A percentile compares a stretch with the other conserved stretches of the same genome.
Evolutionary conservation across 2,888 invertebrate genomes (phyloP).

Genomic region (Drosophila pseudotalamancana): DNA sequence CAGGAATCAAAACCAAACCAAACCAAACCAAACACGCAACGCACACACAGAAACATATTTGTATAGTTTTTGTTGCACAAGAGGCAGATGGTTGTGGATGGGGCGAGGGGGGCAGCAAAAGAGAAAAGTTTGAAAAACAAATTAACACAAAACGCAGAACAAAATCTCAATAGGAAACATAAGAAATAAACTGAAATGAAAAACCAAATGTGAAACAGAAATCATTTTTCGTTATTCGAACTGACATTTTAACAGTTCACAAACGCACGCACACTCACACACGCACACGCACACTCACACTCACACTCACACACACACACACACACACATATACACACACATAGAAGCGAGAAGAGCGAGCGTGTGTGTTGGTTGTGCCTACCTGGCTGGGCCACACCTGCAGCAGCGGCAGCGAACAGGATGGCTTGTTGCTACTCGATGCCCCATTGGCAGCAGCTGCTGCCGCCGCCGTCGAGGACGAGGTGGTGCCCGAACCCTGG

Average conservation of each 20-base stretch:
- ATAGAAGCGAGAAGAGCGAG: constrained; percentile 3
- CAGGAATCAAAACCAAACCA: constrained; percentile 63
- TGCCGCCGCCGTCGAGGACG: constrained; percentile 51
- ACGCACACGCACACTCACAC: constrained; percentile 12
- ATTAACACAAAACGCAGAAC: constrained; percentile 67
- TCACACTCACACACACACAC: constrained; percentile 2
- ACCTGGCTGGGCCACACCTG: constrained; percentile 89
- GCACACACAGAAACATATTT: constrained; percentile 66
- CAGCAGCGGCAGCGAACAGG: constrained; percentile 86
- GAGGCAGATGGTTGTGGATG: constrained; percentile 29
- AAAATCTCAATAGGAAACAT: constrained; percentile 32
- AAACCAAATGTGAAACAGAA: constrained; percentile 24
- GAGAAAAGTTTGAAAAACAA: constrained; percentile 66
- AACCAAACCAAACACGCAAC: constrained; percentile 70
- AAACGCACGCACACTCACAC: constrained; percentile 12
- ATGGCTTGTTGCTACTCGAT: constrained; percentile 82
- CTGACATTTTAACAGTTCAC: constrained; percentile 12
- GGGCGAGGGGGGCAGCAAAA: constrained; percentile 36
- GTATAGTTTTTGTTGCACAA: constrained; percentile 42
- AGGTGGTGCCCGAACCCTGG: constrained; percentile 69
- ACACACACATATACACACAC: constrained; percentile 2
- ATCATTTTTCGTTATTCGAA: constrained; percentile 22
- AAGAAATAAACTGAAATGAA: constrained; percentile 8
- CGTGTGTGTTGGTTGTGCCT: constrained; percentile 44
- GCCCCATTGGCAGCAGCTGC: constrained; percentile 22